Conservation (phyloP, 2,113 vertebrate genomes). For the Danio rerio region DNA sequence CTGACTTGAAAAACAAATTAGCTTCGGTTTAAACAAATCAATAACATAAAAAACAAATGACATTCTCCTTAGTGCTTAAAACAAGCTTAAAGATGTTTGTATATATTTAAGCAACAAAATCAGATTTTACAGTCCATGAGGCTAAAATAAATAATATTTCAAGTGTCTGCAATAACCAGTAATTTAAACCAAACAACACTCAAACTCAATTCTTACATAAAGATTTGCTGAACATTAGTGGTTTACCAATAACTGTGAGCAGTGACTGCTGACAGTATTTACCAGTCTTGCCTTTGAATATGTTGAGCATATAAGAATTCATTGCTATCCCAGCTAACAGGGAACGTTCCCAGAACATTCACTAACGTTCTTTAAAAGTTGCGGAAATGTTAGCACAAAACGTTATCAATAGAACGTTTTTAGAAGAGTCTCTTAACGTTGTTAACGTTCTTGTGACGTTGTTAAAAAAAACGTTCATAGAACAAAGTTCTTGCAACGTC, state of each 20-base stretch:
- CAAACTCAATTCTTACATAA: constrained; percentile 38
- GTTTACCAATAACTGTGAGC: constrained; percentile 35
- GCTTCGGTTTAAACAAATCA: not conserved
- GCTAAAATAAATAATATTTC: constrained; percentile 38
- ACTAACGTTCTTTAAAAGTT: too few species aligned
- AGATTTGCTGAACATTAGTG: constrained; percentile 45
- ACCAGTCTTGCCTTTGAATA: constrained; percentile 5
- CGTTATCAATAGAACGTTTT: too few species aligned
- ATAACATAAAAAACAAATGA: not conserved
- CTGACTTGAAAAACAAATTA: not conserved
- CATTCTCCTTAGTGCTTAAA: too few species aligned
- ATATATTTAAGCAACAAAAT: constrained; percentile 46
- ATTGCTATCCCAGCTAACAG: too few species aligned
- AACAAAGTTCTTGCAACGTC: too few species aligned
- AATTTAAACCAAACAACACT: constrained; percentile 42
- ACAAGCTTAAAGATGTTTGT: not conserved
- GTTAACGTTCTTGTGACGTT: too few species aligned
- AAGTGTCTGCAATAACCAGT: constrained; percentile 38
- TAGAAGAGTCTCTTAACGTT: too few species aligned
- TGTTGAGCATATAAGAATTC: constrained; percentile 7
- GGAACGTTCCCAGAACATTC: too few species aligned
- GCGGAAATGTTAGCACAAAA: too few species aligned
- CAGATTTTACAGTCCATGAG: constrained; percentile 32
- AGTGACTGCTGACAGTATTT: constrained; percentile 26
- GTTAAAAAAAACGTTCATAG: too few species aligned